Conservation (phyloP, 1,140 invertebrate genomes). For the Geopemphigus sp. region DNA sequence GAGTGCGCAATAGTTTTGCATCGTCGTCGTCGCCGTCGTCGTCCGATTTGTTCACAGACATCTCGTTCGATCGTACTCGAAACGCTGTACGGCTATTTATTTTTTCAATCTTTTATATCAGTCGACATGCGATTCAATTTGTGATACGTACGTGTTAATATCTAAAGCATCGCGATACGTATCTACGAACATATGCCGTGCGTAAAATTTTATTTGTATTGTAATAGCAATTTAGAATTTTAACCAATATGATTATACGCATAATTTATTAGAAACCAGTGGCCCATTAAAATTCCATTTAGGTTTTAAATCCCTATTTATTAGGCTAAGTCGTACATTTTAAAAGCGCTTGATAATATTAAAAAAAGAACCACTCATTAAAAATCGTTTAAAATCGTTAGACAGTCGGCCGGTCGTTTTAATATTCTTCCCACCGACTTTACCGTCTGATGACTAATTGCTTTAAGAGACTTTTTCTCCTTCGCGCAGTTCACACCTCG, state of each 20-base stretch:
- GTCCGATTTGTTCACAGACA: too few relatives aligned
- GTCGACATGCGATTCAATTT: too few relatives aligned
- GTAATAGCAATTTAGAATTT: neutral
- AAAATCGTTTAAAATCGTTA: slow-evolving; percentile 40
- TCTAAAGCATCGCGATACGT: neutral
- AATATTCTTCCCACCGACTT: slow-evolving; percentile 22
- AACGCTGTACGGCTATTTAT: too few relatives aligned
- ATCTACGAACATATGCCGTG: neutral
- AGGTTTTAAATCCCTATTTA: slow-evolving; percentile 4
- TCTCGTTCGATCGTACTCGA: too few relatives aligned
- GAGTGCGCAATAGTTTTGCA: too few relatives aligned
- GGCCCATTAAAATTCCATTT: slow-evolving; percentile 33
- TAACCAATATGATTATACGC: neutral
- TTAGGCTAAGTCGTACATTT: slow-evolving; percentile 1
- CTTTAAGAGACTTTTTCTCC: slow-evolving; percentile 19
- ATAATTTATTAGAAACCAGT: neutral
- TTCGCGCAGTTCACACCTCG: neutral
- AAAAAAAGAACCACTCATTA: slow-evolving; percentile 34
- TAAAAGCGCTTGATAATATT: slow-evolving; percentile 21
- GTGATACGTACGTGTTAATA: too few relatives aligned
- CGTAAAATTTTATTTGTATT: neutral
- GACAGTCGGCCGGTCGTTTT: neutral
- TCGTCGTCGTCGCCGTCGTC: too few relatives aligned
- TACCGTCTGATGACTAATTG: slow-evolving; percentile 32
- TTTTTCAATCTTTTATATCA: too few relatives aligned